Evolutionary conservation across 1,140 invertebrate species (phyloP), one percentile per base, ranked within the genome.

Genomic region (Asobara japonica): DNA sequence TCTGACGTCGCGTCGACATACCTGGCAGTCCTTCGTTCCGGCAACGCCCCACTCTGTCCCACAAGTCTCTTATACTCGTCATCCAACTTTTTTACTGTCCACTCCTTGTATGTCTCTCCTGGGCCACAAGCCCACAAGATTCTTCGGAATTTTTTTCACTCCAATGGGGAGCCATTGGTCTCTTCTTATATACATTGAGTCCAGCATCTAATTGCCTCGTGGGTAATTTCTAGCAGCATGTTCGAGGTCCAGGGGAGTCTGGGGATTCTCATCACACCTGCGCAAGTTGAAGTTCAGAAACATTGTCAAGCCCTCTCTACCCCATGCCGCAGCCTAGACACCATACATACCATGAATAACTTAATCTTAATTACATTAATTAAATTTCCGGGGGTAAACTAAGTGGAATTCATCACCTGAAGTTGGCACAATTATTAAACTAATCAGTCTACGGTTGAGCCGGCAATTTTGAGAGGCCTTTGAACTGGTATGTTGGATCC

Each of bases 181-280:
- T 18, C 18, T 56, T 56, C 51, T 56, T 56, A 27, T 27, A 56
- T 16, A 51, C 22, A 56, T 56, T 10, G 18, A 56, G 51, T 13
- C 18, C 18, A 56, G 51, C 22, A 56, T 56, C 51, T 56, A 56
- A 56, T 56, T 56, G 51, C 51, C 51, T 56, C 22, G 51, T 18
- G 22, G 6, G 51, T 8, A 56, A 56, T 56, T 56, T 56, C 51
- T 27, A 56, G 1, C 22, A 8, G 18, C 51, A 18, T 56, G 22
- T 25, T 56, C 22, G 10, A 3, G 8, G 8, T 27, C 51, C 51
- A 25, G 51, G 18, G 31, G 31, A 36, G 5, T 36, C 51, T 16
- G 51, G 51, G 51, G 51, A 56, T 22, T 56, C 22, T 56, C 51
- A 56, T 56, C 51, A 56, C 51, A 56, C 51, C 22, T 56, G 51